A percentile compares a stretch with the other conserved stretches of the same genome.
Conservation (phyloP, 2,113 vertebrate species). For the Nothocercus julius region DNA sequence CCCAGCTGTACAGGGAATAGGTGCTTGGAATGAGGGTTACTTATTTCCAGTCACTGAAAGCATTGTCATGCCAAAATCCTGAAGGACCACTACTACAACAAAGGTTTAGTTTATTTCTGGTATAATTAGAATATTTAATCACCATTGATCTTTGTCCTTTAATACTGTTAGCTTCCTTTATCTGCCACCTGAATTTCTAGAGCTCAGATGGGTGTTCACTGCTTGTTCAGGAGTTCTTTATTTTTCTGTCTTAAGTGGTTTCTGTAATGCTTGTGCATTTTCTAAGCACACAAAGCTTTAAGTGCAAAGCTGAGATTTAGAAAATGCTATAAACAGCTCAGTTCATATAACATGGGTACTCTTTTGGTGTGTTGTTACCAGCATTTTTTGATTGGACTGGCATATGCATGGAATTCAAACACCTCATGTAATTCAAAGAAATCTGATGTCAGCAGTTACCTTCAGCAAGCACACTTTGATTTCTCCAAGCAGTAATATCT, state of each 20-base stretch:
- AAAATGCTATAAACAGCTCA: neutral
- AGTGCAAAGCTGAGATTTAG: neutral
- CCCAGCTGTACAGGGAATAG: neutral
- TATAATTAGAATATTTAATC: neutral
- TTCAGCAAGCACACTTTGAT: slow-evolving; percentile 19
- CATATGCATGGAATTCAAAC: neutral
- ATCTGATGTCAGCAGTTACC: neutral
- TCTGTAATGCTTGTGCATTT: slow-evolving; percentile 27
- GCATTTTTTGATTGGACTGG: neutral
- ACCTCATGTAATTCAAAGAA: neutral
- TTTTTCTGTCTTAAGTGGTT: neutral
- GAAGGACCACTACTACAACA: neutral
- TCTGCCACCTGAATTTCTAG: neutral
- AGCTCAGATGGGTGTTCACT: neutral
- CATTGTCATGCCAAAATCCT: neutral
- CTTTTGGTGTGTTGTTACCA: too few species aligned
- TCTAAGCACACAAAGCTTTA: neutral
- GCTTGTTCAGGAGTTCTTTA: neutral
- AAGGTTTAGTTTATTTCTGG: neutral
- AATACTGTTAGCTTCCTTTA: neutral
- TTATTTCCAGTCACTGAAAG: neutral
- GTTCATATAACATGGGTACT: neutral
- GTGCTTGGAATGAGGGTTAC: neutral
- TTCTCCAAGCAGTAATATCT: neutral
- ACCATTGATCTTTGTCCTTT: neutral